These are phyloP conservation scores for Andrena cerasifolii DNA, from an alignment of 1,140 invertebrate species.

Conservation along the genomic window DNA sequence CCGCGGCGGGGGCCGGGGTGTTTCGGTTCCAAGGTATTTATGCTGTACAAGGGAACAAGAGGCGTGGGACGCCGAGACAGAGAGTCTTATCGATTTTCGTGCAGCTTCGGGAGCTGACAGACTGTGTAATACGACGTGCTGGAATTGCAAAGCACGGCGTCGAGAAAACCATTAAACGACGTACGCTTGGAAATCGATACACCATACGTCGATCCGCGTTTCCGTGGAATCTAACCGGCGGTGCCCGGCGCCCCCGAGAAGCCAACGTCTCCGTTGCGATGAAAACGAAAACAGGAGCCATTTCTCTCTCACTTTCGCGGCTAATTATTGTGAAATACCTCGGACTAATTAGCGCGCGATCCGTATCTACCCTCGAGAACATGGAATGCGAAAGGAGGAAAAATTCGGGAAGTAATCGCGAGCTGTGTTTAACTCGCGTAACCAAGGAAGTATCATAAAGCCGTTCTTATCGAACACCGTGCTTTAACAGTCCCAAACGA, in stretches of 20 bases:
- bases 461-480: no score
- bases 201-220: no score
- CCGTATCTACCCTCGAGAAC: background rate
- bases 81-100: slow-evolving; percentile 18
- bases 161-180: background rate
- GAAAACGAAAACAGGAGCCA: no score
- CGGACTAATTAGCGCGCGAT: background rate
- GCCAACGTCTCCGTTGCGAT: no score
- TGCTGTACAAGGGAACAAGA: background rate
- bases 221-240: no score
- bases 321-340: background rate
- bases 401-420: background rate
- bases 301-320: background rate
- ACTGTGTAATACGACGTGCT: slow-evolving; percentile 7
- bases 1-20: background rate
- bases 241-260: no score
- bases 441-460: no score
- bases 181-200: background rate
- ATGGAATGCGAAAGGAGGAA: background rate
- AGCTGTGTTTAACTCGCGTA: background rate
- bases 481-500: no score
- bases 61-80: background rate
- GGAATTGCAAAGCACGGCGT: slow-evolving; percentile 17
- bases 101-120: slow-evolving; percentile 6
- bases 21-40: slow-evolving; percentile 6